Evolutionary conservation across 2,797 vertebrate genomes (phyloP), one percentile per base, ranked within the genome.

Genomic region (Astyanax mexicanus): DNA sequence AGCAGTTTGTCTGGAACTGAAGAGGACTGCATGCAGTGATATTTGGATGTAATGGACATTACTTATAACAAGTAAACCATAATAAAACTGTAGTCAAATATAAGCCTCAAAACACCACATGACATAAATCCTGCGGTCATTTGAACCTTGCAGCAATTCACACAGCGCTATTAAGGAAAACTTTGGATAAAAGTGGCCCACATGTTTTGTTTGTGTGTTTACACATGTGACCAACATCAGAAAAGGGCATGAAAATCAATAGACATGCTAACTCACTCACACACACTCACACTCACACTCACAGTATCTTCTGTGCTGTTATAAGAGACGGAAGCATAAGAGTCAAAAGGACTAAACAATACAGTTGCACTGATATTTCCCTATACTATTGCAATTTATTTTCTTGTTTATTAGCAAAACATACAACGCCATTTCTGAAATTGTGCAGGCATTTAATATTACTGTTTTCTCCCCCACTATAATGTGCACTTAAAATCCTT

Each of bases 231-330:
- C 10, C 60, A 62, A 1, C 61, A 42, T 23, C 29, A 15, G 37
- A 61, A n/a, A 38, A 13, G 6, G 38, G 29, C 66, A 54, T 44
- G 35, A 35, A 69, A 62, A 62, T n/a, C 19, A 23, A 42, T 62
- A 37, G 19, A 4, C 11, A 6, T 35, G 38, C 38, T 42, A 11
- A 11, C 5, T 4, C n/a, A 4, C 21, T 3, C 21, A 67, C 27
- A 49, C 19, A 35, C 44, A 19, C 40, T 21, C 35, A 69, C 1
- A 58, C 29, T 15, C 4, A 35, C 25, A 0, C 45, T n/a, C 15
- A 15, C 47, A 51, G n/a, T n/a, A n/a, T n/a, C n/a, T n/a, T n/a
- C n/a, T n/a, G n/a, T n/a, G n/a, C n/a, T n/a, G n/a, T n/a, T n/a
- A n/a, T n/a, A n/a, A n/a, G n/a, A n/a, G n/a, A n/a, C n/a, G n/a